Percentiles rank a stretch among this genome's conserved stretches.
Conservation (phyloP, 1,140 invertebrate genomes). For the Drosophila pandora region DNA sequence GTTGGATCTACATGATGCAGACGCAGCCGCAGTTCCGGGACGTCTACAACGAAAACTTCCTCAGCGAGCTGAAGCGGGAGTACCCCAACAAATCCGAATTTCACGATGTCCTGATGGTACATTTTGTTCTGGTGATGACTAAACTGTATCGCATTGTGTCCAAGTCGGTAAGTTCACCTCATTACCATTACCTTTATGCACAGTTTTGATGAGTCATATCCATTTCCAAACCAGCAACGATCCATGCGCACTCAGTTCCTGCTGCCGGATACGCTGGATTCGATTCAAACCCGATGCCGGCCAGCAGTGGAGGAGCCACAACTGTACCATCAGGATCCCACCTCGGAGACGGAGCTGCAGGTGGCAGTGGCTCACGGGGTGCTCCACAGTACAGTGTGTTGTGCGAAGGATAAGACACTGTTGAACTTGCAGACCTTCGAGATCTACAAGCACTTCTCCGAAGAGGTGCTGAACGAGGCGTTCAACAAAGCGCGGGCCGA, state of each 20-base stretch:
- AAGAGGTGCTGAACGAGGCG: constrained; percentile 86
- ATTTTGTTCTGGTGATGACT: constrained; percentile 64
- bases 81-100: constrained; percentile 60
- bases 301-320: constrained; percentile 52
- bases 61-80: constrained; percentile 53
- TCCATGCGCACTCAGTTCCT: constrained; percentile 48
- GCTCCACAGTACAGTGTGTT: constrained; percentile 87
- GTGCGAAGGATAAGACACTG: constrained; percentile 86
- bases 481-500: constrained; percentile 86
- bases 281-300: constrained; percentile 51
- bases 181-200: neutral
- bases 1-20: constrained; percentile 76
- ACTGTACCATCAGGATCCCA: constrained; percentile 81
- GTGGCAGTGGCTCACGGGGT: constrained; percentile 84
- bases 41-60: constrained; percentile 65
- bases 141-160: constrained; percentile 56
- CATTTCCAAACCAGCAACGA: constrained; percentile 10
- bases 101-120: constrained; percentile 54
- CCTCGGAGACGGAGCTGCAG: constrained; percentile 84
- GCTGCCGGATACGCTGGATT: constrained; percentile 62
- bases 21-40: constrained; percentile 50
- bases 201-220: neutral
- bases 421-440: constrained; percentile 88
- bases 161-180: constrained; percentile 45
- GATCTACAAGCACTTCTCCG: constrained; percentile 89